These are phyloP conservation scores for Falco columbarius DNA, from an alignment of 2,797 vertebrate species.

Conservation along the genomic window DNA sequence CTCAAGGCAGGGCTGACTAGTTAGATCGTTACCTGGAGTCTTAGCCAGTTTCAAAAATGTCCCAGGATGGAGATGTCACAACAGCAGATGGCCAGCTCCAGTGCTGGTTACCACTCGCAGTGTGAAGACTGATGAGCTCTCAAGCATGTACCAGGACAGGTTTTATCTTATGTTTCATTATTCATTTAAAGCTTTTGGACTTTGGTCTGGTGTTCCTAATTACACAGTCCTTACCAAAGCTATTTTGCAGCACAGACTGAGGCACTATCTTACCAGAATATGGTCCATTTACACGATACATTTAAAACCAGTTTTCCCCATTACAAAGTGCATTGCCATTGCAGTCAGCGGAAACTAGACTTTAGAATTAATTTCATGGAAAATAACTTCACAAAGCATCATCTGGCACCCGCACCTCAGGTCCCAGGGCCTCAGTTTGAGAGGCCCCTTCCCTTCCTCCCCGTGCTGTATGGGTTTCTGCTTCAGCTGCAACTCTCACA, in stretches of 20 bases:
- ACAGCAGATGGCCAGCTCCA: not conserved
- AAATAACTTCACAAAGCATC: not conserved
- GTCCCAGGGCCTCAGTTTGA: not conserved
- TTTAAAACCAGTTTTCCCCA: not conserved
- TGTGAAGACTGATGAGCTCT: not conserved
- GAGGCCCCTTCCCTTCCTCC: not conserved
- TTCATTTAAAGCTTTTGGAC: not conserved
- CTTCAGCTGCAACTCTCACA: not conserved
- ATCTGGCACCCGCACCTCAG: not conserved
- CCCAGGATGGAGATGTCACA: not conserved
- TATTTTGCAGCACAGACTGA: not conserved
- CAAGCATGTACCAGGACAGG: not conserved
- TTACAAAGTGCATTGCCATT: not conserved
- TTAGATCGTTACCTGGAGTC: not conserved
- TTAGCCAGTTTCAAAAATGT: not conserved
- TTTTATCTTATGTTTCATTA: not conserved
- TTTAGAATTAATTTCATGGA: not conserved
- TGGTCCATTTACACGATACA: fast-evolving
- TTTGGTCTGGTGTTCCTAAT: not conserved
- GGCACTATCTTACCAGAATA: not conserved
- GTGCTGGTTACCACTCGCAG: not conserved
- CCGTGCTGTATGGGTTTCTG: not conserved
- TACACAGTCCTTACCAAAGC: not conserved
- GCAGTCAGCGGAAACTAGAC: not conserved
- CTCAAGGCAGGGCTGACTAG: not conserved